phyloP scores from a whole-genome alignment of 1,140 invertebrate genomes.

The Drosophila ironensis region DNA sequence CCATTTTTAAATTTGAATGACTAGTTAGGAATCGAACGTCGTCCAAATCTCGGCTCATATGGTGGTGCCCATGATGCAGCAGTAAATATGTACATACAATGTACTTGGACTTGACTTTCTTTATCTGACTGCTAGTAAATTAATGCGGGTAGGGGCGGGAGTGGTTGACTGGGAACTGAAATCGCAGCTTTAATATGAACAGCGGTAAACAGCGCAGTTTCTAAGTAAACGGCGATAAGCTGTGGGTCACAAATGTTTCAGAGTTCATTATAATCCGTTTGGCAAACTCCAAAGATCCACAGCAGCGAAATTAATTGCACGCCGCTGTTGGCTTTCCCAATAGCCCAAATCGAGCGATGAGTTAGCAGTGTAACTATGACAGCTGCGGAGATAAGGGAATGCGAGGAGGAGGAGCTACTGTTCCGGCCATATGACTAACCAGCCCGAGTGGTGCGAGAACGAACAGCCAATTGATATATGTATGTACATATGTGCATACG shows the following conservation, averaged over 20 bases:
- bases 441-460: constrained; percentile 5
- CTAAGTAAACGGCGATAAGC: constrained; percentile 17
- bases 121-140: constrained; percentile 10
- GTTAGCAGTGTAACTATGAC: constrained; percentile 9
- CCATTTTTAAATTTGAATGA: constrained; percentile 70
- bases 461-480: constrained; percentile 50
- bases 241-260: constrained; percentile 18
- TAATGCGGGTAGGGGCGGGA: not conserved
- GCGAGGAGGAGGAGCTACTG: constrained; percentile 6
- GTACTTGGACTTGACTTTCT: constrained; percentile 38
- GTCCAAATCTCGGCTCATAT: constrained; percentile 28
- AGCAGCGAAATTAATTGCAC: constrained; percentile 14
- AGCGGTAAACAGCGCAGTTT: not conserved
- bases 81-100: constrained; percentile 7
- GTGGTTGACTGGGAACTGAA: too few relatives aligned
- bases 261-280: not conserved
- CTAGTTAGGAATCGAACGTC: constrained; percentile 31
- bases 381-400: constrained; percentile 54
- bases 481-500: too few relatives aligned
- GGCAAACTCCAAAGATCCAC: constrained; percentile 12
- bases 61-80: constrained; percentile 2
- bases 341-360: constrained; percentile 12
- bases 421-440: constrained; percentile 55
- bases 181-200: constrained; percentile 8
- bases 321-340: not conserved